Evolutionary conservation across 2,797 vertebrate genomes (phyloP), one percentile per base, ranked within the genome.

Genomic region (Enteromius treurensis): DNA sequence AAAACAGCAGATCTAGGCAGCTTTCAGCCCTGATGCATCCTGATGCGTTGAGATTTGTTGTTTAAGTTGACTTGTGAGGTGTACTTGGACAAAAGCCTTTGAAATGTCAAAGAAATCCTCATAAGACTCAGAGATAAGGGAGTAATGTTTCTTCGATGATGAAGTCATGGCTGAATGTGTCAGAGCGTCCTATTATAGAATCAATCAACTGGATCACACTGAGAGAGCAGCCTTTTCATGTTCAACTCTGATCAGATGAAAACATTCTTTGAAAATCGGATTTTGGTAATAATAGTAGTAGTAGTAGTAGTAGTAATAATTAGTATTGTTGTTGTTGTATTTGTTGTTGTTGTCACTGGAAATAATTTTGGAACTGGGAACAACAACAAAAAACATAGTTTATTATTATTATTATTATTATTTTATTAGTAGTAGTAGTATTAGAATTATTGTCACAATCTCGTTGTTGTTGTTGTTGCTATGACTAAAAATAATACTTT

Each of bases 1-100:
- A 92, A 91, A 94, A 94, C 90, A 92, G 90, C 89, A 93, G 91
- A 94, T 93, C 91, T 91, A 90, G 90, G 90, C 90, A 93, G 92
- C 92, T 92, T 93, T 95, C 91, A 88, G 79, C 88, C 87, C 73
- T 85, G 86, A 92, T 93, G 91, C 91, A 89, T 75, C 88, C 76
- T 86, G 85, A 92, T 93, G 91, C 90, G 89, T 70, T 88, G 90
- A 93, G 91, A 93, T 92, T 93, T 93, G 92, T 86, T 85, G 82
- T 74, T 86, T 82, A 85, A 87, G 90, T 90, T 88, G 86, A 86
- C 88, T 90, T 88, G 77, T 64, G 84, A 79, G 87, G 86, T 88
- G 85, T 91, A 90, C 88, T 92, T 92, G 90, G 86, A 80, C 81
- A 76, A 91, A 93, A 91, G 90, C 85, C 90, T 93, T 90, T 91